Base-by-base conservation (phyloP, 2,797 vertebrate species). In the Pogoniulus pusillus region DNA sequence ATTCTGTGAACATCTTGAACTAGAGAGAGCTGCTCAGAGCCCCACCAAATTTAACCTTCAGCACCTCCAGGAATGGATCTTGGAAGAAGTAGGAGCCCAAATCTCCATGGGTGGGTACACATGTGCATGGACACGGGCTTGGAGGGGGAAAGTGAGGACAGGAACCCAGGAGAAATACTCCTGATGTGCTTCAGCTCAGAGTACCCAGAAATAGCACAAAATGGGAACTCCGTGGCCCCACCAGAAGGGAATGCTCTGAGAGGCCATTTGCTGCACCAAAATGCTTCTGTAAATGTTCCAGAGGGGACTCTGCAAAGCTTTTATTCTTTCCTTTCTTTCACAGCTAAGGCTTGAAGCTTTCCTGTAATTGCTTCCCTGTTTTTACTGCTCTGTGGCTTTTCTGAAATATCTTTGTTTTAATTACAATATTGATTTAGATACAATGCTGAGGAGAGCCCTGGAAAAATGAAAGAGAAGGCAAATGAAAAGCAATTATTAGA, bases 381-480 rank as follows among this genome's bases (percentile, higher is more conserved):
- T 96, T 95, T 84, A 93, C 70, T 59, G 86, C 83, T 94, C 78
- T 29, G 64, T 68, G 85, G 84, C 80, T 90, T 92, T 94, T 84
- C 86, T 89, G 91, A 91, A 92, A 92, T 96, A 93, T 91, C 96
- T 94, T 96, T 95, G 90, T 93, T 96, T 96, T 96, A 96, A 96
- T 95, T 94, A 95, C 84, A 76, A 41, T 94, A 94, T 95, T 93
- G 91, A 96, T 96, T 95, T 90, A 93, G 93, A 91, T 88, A 91
- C 87, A 76, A 91, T 35, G 57, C 64, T 85, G 73, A 82, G 91
- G 91, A 82, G 85, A 91, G 81, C 93, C 90, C 82, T 85, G 86
- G 17, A 20, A 45, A 20, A 49, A 24, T n/a, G 17, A 24, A 16
- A 9, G 20, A 45, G 24, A 24, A 23, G 23, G 76, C 92, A 94